Conservation (phyloP, 2,113 vertebrate species). For the Sminthopsis crassicaudata region DNA sequence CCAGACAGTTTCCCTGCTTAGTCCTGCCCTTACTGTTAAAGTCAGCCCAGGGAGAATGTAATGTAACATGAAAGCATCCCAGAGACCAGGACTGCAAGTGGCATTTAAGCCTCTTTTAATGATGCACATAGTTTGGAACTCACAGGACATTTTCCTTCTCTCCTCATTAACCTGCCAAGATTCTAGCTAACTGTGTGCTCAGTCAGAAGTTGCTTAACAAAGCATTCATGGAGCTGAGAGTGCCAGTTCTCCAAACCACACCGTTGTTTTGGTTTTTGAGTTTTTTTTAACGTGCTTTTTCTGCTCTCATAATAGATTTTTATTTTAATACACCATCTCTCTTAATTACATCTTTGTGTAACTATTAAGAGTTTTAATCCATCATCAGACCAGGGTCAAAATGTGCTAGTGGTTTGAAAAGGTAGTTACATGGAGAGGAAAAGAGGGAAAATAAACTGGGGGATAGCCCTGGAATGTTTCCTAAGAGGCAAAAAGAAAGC, state of each 20-base stretch:
- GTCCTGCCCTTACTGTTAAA: not conserved
- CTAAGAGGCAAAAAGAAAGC: not conserved
- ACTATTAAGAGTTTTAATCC: constrained; percentile 21
- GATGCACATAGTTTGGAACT: constrained; percentile 23
- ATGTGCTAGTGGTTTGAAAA: constrained; percentile 4
- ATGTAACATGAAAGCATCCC: constrained; percentile 4
- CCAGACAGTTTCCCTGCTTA: not conserved
- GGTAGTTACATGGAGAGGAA: not conserved
- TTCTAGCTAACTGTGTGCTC: constrained; percentile 44
- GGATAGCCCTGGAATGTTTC: constrained; percentile 36
- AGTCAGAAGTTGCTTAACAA: constrained; percentile 32
- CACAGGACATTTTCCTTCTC: constrained; percentile 31
- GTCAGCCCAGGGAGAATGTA: not conserved
- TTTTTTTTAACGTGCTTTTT: not conserved
- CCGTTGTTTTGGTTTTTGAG: no score
- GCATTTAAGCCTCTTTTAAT: constrained; percentile 50
- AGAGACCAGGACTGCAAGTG: not conserved
- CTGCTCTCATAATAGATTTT: not conserved
- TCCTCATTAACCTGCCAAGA: constrained; percentile 36
- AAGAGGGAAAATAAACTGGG: constrained; percentile 23
- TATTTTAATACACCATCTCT: constrained; percentile 38
- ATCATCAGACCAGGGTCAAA: not conserved
- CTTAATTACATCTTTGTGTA: not conserved
- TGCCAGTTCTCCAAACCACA: not conserved
- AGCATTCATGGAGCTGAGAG: constrained; percentile 20